Evolutionary conservation across 2,113 vertebrate species (phyloP), one percentile per base, ranked within the genome.

Genomic region (Bubo bubo): DNA sequence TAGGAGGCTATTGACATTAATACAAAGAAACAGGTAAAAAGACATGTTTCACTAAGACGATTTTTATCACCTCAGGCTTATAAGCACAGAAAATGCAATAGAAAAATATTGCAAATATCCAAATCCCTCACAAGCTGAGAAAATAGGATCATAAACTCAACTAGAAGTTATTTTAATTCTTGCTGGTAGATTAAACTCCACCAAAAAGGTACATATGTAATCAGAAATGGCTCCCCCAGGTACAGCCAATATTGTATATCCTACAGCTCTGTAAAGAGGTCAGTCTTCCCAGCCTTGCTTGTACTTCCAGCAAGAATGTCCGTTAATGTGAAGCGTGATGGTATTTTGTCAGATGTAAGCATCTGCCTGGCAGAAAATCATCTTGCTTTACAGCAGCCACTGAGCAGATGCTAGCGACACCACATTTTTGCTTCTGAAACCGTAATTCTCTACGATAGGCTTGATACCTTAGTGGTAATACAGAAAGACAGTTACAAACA

Each of bases 241-340:
- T 7, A 1, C 23, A 72, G 66, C 11, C 66, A 12, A 4, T 5
- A 22, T 26, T 39, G 41, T 45, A 35, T 37, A 30, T 35, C 9
- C 52, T 43, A 6, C 27, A 59, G 62, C 30, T 73, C 86, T 58
- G 45, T 30, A 16, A 34, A 52, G 32, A 60, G 22, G 8, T 49
- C 28, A 12, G 32, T 6, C 4, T 34, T 7, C 2, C 17, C 80
- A 80, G 35, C 34, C 74, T 14, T 3, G 19, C 53, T 77, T 1
- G 0, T 8, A 4, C 14, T 70, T 39, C 7, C 35, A 62, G 30
- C 71, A 56, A 20, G 56, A 52, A 35, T 0, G 2, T 24, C n/a
- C 34, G 26, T 34, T 28, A 9, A 35, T 12, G 27, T 28, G 72
- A 13, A 21, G 9, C 0, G 3, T 1, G 52, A 3, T 15, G 43